These are phyloP conservation scores for Sitobion miscanthi DNA, from an alignment of 1,140 invertebrate genomes.

Conservation along the genomic window DNA sequence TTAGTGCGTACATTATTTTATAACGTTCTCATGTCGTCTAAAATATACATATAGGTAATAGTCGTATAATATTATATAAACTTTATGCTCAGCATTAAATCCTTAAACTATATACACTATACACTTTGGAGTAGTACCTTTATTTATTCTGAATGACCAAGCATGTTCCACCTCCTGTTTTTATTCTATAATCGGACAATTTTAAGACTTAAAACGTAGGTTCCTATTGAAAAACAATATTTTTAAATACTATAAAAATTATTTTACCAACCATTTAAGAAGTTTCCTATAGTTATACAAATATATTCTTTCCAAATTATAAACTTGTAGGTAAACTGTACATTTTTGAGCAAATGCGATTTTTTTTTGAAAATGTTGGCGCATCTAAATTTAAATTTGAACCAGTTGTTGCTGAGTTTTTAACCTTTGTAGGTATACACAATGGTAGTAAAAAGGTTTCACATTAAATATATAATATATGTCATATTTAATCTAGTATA, in stretches of 20 bases:
- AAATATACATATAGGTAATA: neutral
- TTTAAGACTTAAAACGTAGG: neutral
- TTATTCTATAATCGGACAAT: neutral
- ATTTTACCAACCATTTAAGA: neutral
- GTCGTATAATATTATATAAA: neutral
- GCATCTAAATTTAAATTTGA: neutral
- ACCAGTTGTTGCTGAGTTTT: no score
- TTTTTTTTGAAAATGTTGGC: neutral
- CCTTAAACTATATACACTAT: neutral
- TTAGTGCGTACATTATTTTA: neutral
- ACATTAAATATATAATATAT: neutral
- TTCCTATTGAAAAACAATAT: neutral
- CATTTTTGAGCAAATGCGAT: neutral
- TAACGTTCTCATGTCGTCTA: neutral
- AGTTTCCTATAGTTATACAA: neutral
- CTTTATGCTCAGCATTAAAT: neutral
- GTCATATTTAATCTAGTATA: neutral
- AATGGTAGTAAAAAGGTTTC: neutral
- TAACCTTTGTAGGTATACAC: neutral
- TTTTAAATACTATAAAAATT: neutral
- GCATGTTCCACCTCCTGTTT: fast-evolving
- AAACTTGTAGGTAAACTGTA: neutral
- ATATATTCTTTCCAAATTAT: neutral
- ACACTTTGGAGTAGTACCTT: neutral
- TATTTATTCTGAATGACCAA: neutral